Conservation (phyloP, 2,888 invertebrate species). For the Odontocolon sp. region DNA sequence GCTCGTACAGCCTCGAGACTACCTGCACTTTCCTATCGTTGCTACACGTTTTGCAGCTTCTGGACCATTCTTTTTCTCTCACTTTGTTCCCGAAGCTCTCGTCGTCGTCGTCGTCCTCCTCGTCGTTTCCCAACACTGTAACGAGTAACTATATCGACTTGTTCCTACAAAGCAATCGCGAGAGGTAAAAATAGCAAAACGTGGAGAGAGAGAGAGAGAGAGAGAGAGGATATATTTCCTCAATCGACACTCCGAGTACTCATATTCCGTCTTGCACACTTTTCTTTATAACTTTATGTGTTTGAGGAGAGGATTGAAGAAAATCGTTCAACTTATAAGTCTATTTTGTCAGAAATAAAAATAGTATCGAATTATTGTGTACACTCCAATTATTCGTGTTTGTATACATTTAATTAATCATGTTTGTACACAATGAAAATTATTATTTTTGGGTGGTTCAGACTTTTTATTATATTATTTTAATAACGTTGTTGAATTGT, state of each 20-base stretch:
- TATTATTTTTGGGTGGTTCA: no score
- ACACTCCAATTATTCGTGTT: no score
- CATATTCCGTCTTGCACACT: neutral
- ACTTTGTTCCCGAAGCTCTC: neutral
- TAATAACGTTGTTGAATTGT: neutral
- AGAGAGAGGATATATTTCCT: neutral
- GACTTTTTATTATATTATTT: neutral
- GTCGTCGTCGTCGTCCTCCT: neutral
- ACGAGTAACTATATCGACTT: neutral
- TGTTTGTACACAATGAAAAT: no score
- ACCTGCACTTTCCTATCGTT: constrained; percentile 16
- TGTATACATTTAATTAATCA: no score
- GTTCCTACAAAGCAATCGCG: neutral
- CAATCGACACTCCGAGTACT: neutral
- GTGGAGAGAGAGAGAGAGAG: no score
- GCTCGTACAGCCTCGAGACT: constrained; percentile 50
- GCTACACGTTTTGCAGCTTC: neutral
- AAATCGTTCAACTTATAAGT: neutral
- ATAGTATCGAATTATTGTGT: no score
- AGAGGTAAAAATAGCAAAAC: neutral
- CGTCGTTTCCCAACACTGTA: neutral
- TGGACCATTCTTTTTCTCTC: constrained; percentile 5
- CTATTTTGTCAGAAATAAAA: no score
- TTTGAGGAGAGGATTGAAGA: neutral
- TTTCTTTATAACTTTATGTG: neutral